Conservation (phyloP, 2,797 vertebrate species). For the Tenualosa thibaudeaui region DNA sequence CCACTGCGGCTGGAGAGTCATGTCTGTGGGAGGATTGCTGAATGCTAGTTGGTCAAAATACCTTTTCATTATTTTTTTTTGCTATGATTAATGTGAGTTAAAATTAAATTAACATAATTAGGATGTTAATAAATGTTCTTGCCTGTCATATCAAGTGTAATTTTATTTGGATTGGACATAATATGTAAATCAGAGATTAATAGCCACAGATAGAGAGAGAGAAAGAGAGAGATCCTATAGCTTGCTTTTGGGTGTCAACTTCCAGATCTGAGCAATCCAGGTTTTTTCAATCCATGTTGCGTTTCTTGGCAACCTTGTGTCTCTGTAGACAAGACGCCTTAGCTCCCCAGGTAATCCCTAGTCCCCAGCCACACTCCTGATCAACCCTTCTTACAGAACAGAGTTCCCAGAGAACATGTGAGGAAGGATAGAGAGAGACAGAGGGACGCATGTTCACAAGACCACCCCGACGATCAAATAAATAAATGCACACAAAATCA, state of each 20-base stretch:
- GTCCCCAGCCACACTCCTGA: neutral
- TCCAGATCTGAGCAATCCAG: neutral
- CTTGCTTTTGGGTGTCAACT: neutral
- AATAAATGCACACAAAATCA: slow-evolving; percentile 25
- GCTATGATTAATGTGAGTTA: neutral
- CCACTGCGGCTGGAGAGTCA: neutral
- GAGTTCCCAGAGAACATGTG: neutral
- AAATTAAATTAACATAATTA: too few species aligned
- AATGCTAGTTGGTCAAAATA: neutral
- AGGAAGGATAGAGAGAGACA: neutral
- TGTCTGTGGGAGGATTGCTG: neutral
- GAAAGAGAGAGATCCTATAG: neutral
- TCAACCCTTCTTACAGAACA: neutral
- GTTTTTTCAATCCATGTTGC: neutral
- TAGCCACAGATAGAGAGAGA: neutral
- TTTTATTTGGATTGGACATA: neutral
- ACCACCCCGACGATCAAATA: neutral
- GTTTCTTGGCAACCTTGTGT: neutral
- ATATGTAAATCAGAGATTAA: neutral
- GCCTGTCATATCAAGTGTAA: neutral
- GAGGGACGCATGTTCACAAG: neutral
- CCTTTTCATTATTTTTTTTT: neutral
- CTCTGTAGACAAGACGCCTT: neutral
- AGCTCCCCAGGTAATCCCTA: neutral
- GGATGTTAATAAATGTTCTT: neutral